phyloP scores from a whole-genome alignment of 92 coral and sea anemone species.

The Palythoa heliodiscus region DNA sequence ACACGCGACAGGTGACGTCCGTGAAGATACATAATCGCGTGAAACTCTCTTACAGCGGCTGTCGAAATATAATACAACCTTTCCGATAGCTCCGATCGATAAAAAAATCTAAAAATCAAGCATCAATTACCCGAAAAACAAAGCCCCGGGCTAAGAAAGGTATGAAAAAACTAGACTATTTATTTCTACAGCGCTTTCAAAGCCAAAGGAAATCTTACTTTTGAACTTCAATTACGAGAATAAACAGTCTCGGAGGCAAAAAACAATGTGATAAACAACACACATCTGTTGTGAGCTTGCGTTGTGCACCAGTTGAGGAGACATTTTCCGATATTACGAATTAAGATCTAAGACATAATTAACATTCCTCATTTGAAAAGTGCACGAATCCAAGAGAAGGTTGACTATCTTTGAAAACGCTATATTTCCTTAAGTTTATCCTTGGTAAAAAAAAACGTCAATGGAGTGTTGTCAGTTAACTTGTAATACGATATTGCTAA shows the following conservation, averaged over 20 bases:
- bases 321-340: not conserved
- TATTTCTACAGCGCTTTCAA: too few species aligned
- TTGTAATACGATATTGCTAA: not conserved
- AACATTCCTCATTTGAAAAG: not conserved
- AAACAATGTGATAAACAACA: not conserved
- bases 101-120: not conserved
- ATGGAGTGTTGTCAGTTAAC: not conserved
- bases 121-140: not conserved
- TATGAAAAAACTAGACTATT: not conserved
- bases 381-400: not conserved
- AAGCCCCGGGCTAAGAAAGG: constrained; percentile 8
- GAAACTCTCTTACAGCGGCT: not conserved
- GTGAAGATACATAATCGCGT: not conserved
- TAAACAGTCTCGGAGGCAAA: not conserved
- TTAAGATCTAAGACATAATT: constrained; percentile 7
- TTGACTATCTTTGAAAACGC: not conserved
- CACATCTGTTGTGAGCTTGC: not conserved
- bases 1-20: not conserved
- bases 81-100: not conserved
- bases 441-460: not conserved
- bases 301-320: not conserved
- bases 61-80: not conserved
- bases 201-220: not conserved
- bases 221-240: not conserved
- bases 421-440: not conserved